phyloP scores from a whole-genome alignment of 2,113 vertebrate species.

The Alectura lathami region DNA sequence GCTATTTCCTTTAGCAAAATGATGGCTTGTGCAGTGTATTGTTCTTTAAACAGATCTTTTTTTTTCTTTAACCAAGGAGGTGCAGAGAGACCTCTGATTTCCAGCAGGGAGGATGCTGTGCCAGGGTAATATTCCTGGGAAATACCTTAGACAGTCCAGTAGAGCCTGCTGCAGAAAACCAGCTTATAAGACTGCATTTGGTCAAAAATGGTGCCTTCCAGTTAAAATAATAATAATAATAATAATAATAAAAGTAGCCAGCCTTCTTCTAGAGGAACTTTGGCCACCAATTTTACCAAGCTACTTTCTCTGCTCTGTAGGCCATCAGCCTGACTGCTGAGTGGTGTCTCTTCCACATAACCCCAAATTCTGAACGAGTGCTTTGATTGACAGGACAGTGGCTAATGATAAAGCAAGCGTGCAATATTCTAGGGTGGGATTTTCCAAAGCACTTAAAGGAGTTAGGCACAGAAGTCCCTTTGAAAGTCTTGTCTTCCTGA shows the following conservation, averaged over 20 bases:
- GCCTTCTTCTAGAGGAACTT: neutral
- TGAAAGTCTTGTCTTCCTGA: slow-evolving; percentile 67
- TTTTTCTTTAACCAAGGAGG: rapidly evolving
- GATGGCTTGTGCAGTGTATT: neutral
- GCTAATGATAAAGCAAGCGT: slow-evolving; percentile 44
- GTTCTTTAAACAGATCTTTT: neutral
- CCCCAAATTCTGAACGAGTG: neutral
- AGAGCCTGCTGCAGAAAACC: neutral
- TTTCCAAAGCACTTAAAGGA: slow-evolving; percentile 71
- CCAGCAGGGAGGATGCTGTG: neutral
- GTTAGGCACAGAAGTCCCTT: slow-evolving; percentile 67
- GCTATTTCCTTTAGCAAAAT: neutral
- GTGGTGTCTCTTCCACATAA: neutral
- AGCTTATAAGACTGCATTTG: neutral
- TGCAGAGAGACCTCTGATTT: neutral
- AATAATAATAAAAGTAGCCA: neutral
- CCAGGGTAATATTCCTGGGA: neutral
- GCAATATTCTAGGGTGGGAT: slow-evolving; percentile 63
- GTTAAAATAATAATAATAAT: neutral
- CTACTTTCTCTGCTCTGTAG: neutral
- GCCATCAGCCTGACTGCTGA: neutral
- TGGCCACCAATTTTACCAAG: neutral
- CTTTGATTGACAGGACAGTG: slow-evolving; percentile 55
- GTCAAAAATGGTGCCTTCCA: neutral
- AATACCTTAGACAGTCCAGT: neutral